A percentile compares a stretch with the other conserved stretches of the same genome.
Conservation (phyloP, 2,888 invertebrate genomes). For the Noctuana brunneofusca region DNA sequence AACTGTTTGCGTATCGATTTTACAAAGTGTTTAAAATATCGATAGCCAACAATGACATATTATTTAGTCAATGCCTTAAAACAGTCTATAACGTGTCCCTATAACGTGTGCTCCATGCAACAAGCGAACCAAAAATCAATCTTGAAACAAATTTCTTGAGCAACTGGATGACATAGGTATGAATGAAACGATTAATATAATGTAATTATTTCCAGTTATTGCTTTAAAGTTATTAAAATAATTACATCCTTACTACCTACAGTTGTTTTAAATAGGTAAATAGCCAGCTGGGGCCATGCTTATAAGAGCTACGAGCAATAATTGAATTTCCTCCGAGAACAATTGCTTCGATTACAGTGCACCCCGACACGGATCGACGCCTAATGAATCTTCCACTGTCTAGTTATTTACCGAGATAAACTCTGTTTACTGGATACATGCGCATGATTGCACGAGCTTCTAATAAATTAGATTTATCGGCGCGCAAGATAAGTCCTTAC, state of each 20-base stretch:
- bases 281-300: not conserved
- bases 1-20: conserved; percentile 23
- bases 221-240: not conserved
- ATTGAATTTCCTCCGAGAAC: conserved; percentile 80
- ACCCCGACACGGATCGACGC: conserved; percentile 76
- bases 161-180: too few relatives aligned
- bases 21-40: conserved; percentile 28
- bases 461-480: conserved; percentile 77
- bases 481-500: conserved; percentile 42
- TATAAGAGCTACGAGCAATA: conserved; percentile 50
- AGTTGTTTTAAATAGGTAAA: not conserved
- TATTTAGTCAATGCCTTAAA: not conserved
- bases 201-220: too few relatives aligned
- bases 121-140: too few relatives aligned
- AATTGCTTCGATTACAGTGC: conserved; percentile 80
- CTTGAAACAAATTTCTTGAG: too few relatives aligned
- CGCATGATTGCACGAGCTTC: conserved; percentile 80
- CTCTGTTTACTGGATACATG: conserved; percentile 78
- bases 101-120: too few relatives aligned
- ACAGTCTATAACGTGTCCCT: too few relatives aligned
- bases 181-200: too few relatives aligned
- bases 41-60: not conserved
- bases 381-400: conserved; percentile 81
- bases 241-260: not conserved
- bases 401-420: conserved; percentile 80